Conservation (phyloP, 2,888 invertebrate species). For the Petrophora chlorosata region DNA sequence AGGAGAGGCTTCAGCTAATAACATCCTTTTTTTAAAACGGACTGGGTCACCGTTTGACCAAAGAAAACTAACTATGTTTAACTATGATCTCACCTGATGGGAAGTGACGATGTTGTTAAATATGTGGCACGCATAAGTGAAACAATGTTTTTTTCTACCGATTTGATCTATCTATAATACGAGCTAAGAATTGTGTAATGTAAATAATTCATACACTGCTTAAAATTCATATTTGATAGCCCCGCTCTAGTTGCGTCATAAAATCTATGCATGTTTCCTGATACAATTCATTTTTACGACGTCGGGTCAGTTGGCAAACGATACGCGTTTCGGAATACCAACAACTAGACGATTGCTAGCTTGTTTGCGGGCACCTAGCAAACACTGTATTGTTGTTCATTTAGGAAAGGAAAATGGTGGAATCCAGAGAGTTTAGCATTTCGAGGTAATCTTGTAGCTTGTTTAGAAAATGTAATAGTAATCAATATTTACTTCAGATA, state of each 20-base stretch:
- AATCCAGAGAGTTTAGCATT: no score
- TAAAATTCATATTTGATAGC: conserved; percentile 6
- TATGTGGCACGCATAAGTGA: not conserved
- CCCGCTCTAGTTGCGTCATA: conserved; percentile 27
- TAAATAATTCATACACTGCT: not conserved
- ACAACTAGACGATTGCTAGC: conserved; percentile 22
- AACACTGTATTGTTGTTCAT: conserved; percentile 21
- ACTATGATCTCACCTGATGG: no score
- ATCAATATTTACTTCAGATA: no score
- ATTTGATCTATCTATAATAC: not conserved
- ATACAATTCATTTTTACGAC: conserved; percentile 70
- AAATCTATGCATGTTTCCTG: conserved; percentile 53
- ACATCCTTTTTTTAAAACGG: no score
- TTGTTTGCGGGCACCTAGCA: conserved; percentile 28
- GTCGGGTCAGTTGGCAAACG: conserved; percentile 40
- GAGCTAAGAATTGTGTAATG: no score
- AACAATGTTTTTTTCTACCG: not conserved
- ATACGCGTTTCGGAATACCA: conserved; percentile 7
- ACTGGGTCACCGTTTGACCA: no score
- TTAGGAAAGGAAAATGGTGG: conserved; percentile 13
- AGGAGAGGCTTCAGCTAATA: no score
- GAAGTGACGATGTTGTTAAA: no score
- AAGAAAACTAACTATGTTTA: no score
- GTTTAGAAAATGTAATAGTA: no score
- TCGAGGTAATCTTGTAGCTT: no score